Percentiles rank a stretch among this genome's conserved stretches.
phyloP scores from a whole-genome alignment of 35 echinoderm and acorn worm genomes.

The Amphiura filiformis region DNA sequence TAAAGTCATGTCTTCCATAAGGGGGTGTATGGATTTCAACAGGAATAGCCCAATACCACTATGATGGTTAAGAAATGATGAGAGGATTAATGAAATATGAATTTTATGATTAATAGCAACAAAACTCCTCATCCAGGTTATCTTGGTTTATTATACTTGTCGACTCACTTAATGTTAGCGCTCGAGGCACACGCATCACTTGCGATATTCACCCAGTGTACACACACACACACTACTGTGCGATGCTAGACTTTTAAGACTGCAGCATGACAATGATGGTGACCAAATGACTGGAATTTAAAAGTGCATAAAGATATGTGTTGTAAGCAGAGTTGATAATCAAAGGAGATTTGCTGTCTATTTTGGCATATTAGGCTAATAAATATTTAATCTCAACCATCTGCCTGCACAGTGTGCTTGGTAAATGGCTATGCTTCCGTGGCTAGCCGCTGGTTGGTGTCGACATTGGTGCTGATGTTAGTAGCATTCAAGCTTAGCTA shows the following conservation, averaged over 20 bases:
- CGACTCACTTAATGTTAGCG: not conserved
- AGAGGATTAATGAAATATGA: not conserved
- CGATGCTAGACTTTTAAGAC: not conserved
- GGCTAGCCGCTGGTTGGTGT: not conserved
- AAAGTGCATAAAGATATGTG: too few relatives aligned
- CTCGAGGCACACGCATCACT: not conserved
- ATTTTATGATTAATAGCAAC: not conserved
- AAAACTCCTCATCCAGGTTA: not conserved
- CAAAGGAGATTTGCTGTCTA: too few relatives aligned
- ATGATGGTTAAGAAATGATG: too few relatives aligned
- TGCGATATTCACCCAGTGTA: not conserved
- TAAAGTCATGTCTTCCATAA: too few relatives aligned
- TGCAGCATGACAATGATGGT: not conserved
- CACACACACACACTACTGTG: not conserved
- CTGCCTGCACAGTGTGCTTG: too few relatives aligned
- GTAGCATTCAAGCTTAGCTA: not conserved
- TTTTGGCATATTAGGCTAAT: too few relatives aligned
- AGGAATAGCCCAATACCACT: too few relatives aligned
- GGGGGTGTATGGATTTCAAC: too few relatives aligned
- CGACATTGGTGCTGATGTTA: not conserved
- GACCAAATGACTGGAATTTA: not conserved
- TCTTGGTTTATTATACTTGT: too few relatives aligned
- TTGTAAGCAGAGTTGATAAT: too few relatives aligned
- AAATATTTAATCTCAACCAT: too few relatives aligned
- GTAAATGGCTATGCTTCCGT: not conserved